Conservation (phyloP, 2,113 vertebrate species). For the Poecilia latipinna region DNA sequence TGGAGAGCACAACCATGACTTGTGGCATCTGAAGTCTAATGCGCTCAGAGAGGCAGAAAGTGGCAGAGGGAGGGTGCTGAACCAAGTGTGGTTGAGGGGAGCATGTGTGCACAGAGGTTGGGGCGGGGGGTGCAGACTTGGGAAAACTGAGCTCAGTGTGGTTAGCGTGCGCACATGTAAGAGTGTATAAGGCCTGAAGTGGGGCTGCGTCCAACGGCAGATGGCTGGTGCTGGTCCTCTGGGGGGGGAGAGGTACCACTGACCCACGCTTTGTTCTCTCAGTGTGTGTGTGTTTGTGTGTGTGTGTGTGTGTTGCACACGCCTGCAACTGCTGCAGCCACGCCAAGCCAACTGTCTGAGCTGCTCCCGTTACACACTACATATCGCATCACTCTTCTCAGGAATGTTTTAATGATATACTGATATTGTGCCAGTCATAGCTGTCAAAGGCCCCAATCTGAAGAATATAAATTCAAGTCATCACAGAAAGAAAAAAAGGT, state of each 20-base stretch:
- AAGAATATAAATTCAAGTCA: neutral
- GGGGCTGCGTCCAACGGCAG: constrained; percentile 55
- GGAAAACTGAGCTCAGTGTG: constrained; percentile 54
- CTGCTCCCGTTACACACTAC: constrained; percentile 60
- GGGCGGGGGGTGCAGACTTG: constrained; percentile 22
- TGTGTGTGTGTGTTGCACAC: constrained; percentile 27
- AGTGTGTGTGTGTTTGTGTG: constrained; percentile 34
- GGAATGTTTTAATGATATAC: constrained; percentile 59
- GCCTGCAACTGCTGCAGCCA: constrained; percentile 63
- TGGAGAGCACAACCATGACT: constrained; percentile 54
- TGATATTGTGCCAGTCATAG: constrained; percentile 21
- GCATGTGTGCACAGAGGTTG: constrained; percentile 24
- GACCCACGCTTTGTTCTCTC: constrained; percentile 50
- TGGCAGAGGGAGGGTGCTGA: constrained; percentile 11
- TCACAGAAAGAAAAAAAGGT: neutral
- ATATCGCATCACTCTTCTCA: constrained; percentile 42
- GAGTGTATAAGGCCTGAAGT: constrained; percentile 31
- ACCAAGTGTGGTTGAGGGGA: constrained; percentile 2
- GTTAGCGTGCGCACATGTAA: constrained; percentile 25
- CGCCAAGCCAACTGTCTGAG: constrained; percentile 69
- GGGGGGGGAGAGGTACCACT: constrained; percentile 34
- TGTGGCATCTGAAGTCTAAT: constrained; percentile 48
- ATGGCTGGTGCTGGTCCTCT: constrained; percentile 54
- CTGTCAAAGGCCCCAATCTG: constrained; percentile 27
- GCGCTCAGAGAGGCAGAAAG: constrained; percentile 34